Base-by-base conservation (phyloP, 1,140 invertebrate genomes). In the Drosophila tropicalis region DNA sequence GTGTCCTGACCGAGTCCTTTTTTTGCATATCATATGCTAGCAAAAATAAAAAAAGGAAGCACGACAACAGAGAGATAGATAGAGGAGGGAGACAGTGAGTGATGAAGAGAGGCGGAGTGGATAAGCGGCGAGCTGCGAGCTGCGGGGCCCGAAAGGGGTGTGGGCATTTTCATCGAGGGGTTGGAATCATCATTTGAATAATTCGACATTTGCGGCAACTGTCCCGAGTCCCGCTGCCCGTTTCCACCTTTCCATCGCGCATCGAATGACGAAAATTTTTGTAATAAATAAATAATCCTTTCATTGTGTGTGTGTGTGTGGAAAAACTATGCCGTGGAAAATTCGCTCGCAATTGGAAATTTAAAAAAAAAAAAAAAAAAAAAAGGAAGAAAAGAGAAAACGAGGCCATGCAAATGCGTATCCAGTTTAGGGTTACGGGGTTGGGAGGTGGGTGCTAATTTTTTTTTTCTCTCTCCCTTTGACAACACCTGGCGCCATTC, bases 241-340 rank as follows among this genome's bases (percentile, higher is more conserved):
- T 81, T 71, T 81, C 75, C 76, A 86, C 78, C 82, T 86, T 86
- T 86, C 83, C 82, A 75, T 69, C 81, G 76, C 83, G 79, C 83
- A 87, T 87, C 83, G 83, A 87, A 87, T 87, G 83, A 87, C 84
- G 83, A 87, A 87, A 87, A 89, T 89, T 83, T 51, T 87, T 63
- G 83, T 87, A 87, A 87, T 87, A 87, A 87, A 87, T 87, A 87
- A 87, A 87, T 87, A 87, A 87, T 87, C 83, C 83, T 83, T 86
- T 72, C 56, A 19, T 36, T 58, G 56, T 79, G 58, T 70, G 54
- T 69, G 55, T 66, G 25, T 61, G 72, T 56, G 62, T 62, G 75
- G 81, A 78, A 76, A 76, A 76, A 76, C 73, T 76, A 76, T 76
- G 73, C 73, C 73, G 65, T 64, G 76, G 66, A 79, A 89, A 87